Percentiles rank a stretch among this genome's conserved stretches.
Evolutionary conservation across 2,888 invertebrate species (phyloP).

Genomic region (Polyommatus iphigenia): DNA sequence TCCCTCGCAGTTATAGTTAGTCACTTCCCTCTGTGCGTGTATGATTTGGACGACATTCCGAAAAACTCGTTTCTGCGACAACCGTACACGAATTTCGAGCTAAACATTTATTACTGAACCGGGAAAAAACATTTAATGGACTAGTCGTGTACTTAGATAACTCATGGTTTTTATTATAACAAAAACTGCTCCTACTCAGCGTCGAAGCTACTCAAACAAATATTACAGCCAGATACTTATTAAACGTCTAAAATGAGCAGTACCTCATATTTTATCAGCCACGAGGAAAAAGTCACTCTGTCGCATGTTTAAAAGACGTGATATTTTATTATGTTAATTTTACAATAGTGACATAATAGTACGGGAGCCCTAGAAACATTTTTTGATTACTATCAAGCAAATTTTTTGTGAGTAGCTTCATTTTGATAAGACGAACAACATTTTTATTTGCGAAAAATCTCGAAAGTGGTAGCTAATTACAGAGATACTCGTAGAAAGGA

Average conservation of each 20-base stretch:
- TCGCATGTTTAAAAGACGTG: background rate
- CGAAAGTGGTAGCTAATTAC: too few species aligned
- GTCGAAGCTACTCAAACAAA: background rate
- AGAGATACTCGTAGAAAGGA: too few species aligned
- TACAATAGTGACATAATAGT: background rate
- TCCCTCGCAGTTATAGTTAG: background rate
- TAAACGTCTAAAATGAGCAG: background rate
- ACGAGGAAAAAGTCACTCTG: background rate
- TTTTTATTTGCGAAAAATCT: too few species aligned
- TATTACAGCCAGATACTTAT: background rate
- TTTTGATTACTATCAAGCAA: too few species aligned
- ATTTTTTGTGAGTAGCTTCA: too few species aligned
- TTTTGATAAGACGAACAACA: too few species aligned
- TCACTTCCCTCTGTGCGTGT: background rate
- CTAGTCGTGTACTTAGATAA: background rate
- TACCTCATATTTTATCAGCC: background rate
- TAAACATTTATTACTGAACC: background rate
- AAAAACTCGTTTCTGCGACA: background rate
- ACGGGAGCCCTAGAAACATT: too few species aligned
- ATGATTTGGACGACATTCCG: background rate
- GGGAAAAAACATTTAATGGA: slow-evolving; percentile 16
- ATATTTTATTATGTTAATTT: background rate
- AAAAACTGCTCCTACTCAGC: background rate
- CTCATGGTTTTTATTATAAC: background rate
- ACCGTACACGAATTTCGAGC: background rate